Conservation (phyloP, 2,797 vertebrate genomes). For the Epinephelus coioides region DNA sequence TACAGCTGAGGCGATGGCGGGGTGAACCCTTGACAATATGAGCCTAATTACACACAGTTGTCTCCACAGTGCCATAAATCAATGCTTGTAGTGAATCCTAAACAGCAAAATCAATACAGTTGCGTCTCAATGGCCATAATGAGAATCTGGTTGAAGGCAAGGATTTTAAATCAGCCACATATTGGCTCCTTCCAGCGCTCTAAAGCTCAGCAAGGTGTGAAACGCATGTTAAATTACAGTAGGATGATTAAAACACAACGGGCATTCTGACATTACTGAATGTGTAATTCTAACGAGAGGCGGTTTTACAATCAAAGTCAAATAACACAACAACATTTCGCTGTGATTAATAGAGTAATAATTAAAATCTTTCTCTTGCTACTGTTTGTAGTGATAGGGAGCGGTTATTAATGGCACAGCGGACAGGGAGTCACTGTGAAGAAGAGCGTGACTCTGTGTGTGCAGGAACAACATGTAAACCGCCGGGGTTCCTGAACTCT, state of each 20-base stretch:
- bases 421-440: conserved; percentile 30
- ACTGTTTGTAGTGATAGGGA: conserved; percentile 32
- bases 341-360: conserved; percentile 46
- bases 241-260: conserved; percentile 20
- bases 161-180: conserved; percentile 50
- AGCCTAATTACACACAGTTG: conserved; percentile 72
- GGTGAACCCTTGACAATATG: conserved; percentile 52
- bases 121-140: conserved; percentile 66
- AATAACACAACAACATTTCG: background rate
- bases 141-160: conserved; percentile 49
- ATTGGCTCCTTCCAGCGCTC: conserved; percentile 19
- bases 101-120: conserved; percentile 71
- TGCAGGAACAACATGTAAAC: conserved; percentile 61
- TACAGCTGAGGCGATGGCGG: conserved; percentile 34
- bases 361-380: conserved; percentile 42
- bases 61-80: conserved; percentile 70
- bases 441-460: conserved; percentile 41
- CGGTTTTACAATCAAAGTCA: background rate
- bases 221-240: conserved; percentile 29
- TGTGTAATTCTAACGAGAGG: background rate
- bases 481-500: conserved; percentile 62
- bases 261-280: background rate
- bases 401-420: conserved; percentile 59
- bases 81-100: conserved; percentile 63
- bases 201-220: conserved; percentile 34